phyloP scores from a whole-genome alignment of 2,888 invertebrate genomes.

The Cyrtodaria siliqua region DNA sequence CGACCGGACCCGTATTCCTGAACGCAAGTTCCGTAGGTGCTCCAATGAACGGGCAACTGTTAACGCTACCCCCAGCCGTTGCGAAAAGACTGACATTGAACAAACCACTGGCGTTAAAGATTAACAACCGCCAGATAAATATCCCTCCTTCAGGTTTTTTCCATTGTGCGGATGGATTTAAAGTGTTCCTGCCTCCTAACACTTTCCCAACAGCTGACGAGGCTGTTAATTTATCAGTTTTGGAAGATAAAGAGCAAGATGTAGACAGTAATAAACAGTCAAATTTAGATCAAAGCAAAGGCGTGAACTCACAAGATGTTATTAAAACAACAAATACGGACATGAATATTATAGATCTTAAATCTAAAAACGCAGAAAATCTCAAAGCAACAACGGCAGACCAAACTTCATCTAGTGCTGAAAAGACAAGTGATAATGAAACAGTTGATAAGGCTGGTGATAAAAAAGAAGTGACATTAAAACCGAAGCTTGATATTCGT shows the following conservation, averaged over 20 bases:
- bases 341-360: background rate
- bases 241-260: too few relatives aligned
- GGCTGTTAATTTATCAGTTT: too few relatives aligned
- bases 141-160: slow-evolving; percentile 81
- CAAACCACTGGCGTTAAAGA: slow-evolving; percentile 78
- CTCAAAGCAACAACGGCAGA: too few relatives aligned
- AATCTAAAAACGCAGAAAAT: background rate
- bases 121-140: slow-evolving; percentile 77
- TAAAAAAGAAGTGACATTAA: background rate
- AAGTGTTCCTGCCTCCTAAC: slow-evolving; percentile 81
- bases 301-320: background rate
- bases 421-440: too few relatives aligned
- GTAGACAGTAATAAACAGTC: too few relatives aligned
- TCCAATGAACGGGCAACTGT: slow-evolving; percentile 74
- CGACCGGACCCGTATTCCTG: slow-evolving; percentile 42
- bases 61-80: slow-evolving; percentile 79
- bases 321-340: background rate
- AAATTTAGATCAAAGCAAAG: too few relatives aligned
- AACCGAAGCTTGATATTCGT: background rate
- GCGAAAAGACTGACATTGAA: slow-evolving; percentile 74
- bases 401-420: background rate
- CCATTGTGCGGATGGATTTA: slow-evolving; percentile 73
- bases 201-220: slow-evolving; percentile 75
- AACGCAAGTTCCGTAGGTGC: slow-evolving; percentile 50
- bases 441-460: too few relatives aligned